Percentiles rank a stretch among this genome's conserved stretches.
These are phyloP conservation scores for Toxostoma redivivum DNA, from an alignment of 2,113 vertebrate genomes.

Conservation along the genomic window DNA sequence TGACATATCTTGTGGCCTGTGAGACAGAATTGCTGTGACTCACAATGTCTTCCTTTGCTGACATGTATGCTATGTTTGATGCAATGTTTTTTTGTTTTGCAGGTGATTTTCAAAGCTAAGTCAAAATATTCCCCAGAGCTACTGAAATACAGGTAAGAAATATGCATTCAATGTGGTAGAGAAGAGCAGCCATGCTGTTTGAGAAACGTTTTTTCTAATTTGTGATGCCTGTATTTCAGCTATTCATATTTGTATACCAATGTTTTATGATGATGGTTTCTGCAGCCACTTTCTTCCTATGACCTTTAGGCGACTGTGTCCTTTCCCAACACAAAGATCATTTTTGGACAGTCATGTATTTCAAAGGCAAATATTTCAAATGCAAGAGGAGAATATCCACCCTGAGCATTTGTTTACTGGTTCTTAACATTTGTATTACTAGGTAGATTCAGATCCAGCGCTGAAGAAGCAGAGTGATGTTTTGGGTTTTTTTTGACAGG, in stretches of 20 bases:
- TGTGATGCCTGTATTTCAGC: neutral
- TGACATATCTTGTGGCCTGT: neutral
- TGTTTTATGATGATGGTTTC: neutral
- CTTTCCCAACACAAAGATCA: neutral
- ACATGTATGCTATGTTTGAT: neutral
- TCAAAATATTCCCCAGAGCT: constrained; percentile 91
- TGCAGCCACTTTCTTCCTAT: neutral
- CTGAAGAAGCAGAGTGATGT: neutral
- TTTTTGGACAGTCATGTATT: neutral
- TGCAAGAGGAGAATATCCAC: neutral
- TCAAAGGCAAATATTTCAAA: neutral
- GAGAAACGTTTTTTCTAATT: neutral
- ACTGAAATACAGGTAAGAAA: constrained; percentile 86
- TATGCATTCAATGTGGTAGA: neutral
- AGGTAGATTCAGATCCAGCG: neutral
- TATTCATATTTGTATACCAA: neutral
- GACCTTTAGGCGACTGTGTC: neutral
- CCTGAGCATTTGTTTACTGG: neutral
- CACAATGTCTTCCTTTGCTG: neutral
- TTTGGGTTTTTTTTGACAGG: neutral
- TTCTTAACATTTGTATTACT: neutral
- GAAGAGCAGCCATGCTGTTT: neutral
- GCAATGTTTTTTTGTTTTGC: constrained; percentile 41
- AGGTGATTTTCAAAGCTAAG: constrained; percentile 96
- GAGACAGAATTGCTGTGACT: neutral